Evolutionary conservation across 2,113 vertebrate genomes (phyloP).

Genomic region (Alces alces): DNA sequence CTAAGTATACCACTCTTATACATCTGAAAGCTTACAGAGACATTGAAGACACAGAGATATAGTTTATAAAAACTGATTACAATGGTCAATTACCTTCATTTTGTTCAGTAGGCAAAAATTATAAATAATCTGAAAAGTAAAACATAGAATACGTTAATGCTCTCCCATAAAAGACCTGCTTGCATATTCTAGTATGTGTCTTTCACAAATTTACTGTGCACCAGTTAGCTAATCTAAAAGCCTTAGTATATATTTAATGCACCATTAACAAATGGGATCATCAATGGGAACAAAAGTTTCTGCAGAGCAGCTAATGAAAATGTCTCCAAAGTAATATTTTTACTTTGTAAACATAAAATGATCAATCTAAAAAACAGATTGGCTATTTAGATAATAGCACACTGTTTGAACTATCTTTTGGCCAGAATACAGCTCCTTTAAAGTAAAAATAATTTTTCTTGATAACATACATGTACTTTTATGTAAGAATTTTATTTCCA

Average conservation of each 20-base stretch:
- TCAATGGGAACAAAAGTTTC: background rate
- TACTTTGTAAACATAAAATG: background rate
- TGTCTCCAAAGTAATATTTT: background rate
- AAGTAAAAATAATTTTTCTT: background rate
- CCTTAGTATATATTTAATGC: background rate
- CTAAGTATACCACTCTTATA: background rate
- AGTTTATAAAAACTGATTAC: background rate
- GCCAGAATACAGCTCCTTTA: background rate
- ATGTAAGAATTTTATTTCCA: background rate
- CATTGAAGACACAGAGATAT: background rate
- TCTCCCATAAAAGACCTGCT: background rate
- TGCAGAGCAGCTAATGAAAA: background rate
- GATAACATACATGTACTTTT: background rate
- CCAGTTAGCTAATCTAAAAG: background rate
- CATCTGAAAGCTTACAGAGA: background rate
- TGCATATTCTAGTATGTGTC: background rate
- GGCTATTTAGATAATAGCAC: background rate
- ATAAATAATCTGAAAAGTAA: background rate
- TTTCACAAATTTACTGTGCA: background rate
- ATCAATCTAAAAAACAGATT: background rate
- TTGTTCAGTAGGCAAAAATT: background rate
- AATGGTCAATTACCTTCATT: background rate
- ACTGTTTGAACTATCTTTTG: background rate
- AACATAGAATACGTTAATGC: background rate
- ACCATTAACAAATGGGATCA: background rate